Percentiles rank a stretch among this genome's conserved stretches.
phyloP scores from a whole-genome alignment of 1,140 invertebrate genomes.

The Chymomyza costata region DNA sequence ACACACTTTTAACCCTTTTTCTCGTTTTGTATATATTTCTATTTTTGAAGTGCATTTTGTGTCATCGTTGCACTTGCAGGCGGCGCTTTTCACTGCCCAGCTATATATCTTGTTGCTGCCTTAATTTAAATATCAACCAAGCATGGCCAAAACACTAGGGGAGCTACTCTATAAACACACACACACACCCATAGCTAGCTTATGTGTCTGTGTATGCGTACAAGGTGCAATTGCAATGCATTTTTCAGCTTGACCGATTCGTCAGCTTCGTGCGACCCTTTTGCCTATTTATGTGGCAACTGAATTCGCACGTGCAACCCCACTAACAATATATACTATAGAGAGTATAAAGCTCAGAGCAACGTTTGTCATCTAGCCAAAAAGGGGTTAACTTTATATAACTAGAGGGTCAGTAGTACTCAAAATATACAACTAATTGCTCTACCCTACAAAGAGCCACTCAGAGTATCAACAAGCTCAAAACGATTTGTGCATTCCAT shows the following conservation, averaged over 20 bases:
- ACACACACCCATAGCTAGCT: not conserved
- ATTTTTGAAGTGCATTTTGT: constrained; percentile 61
- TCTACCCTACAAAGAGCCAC: no score
- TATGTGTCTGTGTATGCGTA: constrained; percentile 25
- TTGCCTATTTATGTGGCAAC: constrained; percentile 33
- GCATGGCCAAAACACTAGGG: constrained; percentile 63
- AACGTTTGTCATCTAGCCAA: constrained; percentile 52
- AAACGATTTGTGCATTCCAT: not conserved
- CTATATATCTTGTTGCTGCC: no score
- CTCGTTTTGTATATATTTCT: constrained; percentile 38
- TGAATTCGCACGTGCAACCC: constrained; percentile 46
- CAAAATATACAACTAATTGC: no score
- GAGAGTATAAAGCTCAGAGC: constrained; percentile 12
- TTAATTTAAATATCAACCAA: constrained; percentile 68
- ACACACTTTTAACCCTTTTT: constrained; percentile 51
- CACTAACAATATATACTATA: constrained; percentile 17
- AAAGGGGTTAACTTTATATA: constrained; percentile 45
- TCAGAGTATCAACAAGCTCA: no score
- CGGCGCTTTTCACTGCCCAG: constrained; percentile 49
- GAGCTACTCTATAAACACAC: no score
- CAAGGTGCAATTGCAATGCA: constrained; percentile 68
- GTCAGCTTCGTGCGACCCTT: constrained; percentile 30
- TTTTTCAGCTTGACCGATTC: constrained; percentile 73
- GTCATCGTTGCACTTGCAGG: constrained; percentile 11
- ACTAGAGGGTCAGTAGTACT: constrained; percentile 69